These are phyloP conservation scores for Myanophis thanlyinensis DNA, from an alignment of 2,113 vertebrate genomes.

Conservation along the genomic window DNA sequence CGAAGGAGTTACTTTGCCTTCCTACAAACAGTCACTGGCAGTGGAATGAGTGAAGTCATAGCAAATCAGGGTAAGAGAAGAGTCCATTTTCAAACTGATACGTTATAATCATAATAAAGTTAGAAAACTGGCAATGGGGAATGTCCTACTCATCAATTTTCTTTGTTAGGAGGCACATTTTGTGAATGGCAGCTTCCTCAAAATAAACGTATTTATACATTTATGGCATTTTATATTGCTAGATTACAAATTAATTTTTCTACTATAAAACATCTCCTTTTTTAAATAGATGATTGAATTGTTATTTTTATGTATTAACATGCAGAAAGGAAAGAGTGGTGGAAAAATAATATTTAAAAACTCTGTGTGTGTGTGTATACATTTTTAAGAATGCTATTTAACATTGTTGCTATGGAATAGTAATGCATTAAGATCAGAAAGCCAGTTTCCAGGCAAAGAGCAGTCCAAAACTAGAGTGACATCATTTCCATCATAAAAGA, in stretches of 20 bases:
- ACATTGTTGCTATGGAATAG: neutral
- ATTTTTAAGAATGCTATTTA: neutral
- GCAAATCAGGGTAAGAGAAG: conserved; percentile 86
- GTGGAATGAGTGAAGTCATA: conserved; percentile 95
- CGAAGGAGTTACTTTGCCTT: conserved; percentile 96
- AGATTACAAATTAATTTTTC: neutral
- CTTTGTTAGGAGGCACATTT: neutral
- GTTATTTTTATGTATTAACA: neutral
- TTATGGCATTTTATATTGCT: neutral
- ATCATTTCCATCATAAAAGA: neutral
- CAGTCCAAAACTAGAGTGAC: neutral
- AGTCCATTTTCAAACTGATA: neutral
- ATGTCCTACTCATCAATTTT: neutral
- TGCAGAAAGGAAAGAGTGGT: neutral
- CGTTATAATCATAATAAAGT: neutral
- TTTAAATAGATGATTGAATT: neutral
- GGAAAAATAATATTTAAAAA: neutral
- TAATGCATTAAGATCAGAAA: neutral
- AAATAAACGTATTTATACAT: neutral
- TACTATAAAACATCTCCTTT: neutral
- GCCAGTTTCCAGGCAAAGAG: neutral
- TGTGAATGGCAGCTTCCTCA: neutral
- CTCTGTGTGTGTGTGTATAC: neutral
- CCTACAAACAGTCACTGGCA: conserved; percentile 88
- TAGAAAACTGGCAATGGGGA: neutral